Evolutionary conservation across 2,113 vertebrate genomes (phyloP).

Genomic region (Colaptes auratus): DNA sequence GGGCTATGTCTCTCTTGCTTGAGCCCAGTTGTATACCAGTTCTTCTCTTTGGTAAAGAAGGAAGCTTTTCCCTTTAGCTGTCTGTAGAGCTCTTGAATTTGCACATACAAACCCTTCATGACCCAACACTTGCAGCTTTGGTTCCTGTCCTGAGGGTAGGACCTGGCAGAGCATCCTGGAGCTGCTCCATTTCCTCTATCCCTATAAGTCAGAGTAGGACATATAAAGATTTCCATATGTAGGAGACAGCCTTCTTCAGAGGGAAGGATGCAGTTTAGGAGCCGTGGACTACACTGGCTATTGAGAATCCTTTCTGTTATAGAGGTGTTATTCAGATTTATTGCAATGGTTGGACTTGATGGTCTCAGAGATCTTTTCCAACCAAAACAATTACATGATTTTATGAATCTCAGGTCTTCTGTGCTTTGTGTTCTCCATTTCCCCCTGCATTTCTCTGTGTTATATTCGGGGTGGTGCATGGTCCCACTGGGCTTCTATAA

Average conservation of each 20-base stretch:
- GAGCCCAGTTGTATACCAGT: neutral
- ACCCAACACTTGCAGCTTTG: neutral
- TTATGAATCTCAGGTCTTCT: neutral
- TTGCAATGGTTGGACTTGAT: no score
- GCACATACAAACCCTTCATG: neutral
- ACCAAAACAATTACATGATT: no score
- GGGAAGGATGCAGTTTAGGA: neutral
- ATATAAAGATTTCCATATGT: neutral
- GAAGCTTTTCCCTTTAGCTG: neutral
- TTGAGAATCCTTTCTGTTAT: neutral
- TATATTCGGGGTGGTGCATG: no score
- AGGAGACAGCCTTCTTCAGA: neutral
- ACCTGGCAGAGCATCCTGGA: neutral
- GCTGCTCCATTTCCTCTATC: neutral
- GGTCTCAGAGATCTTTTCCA: no score
- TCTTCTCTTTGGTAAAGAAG: neutral
- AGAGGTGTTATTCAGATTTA: neutral
- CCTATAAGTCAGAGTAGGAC: neutral
- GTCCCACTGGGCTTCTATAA: neutral
- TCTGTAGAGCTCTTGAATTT: neutral
- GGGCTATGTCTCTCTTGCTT: neutral
- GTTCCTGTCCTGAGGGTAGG: neutral
- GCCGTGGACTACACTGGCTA: neutral
- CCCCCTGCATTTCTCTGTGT: neutral
- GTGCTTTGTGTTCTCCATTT: neutral